Conservation (phyloP, 2,888 invertebrate genomes). For the Coleophora deauratella region DNA sequence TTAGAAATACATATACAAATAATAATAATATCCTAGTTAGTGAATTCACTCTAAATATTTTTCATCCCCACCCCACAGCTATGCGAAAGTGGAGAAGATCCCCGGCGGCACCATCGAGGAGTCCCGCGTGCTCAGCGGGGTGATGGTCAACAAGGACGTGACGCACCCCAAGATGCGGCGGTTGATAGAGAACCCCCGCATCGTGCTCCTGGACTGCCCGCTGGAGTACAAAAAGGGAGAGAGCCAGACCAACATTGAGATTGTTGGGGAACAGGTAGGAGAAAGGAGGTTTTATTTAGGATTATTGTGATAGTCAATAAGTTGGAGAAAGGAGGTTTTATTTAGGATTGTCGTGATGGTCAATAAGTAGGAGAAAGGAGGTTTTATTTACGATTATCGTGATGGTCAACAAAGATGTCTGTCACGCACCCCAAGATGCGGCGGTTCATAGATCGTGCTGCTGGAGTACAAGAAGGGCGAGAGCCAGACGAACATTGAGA, state of each 20-base stretch:
- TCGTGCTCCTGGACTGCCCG: constrained; percentile 94
- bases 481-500: constrained; percentile 98
- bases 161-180: constrained; percentile 98
- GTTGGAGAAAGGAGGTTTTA: no score
- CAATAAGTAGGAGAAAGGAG: no score
- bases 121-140: constrained; percentile 91
- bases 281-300: no score
- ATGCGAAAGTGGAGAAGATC: constrained; percentile 95
- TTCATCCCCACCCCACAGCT: constrained; percentile 56
- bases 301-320: no score
- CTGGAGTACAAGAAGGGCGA: constrained; percentile 99
- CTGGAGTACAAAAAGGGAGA: constrained; percentile 99
- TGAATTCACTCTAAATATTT: not conserved
- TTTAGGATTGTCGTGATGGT: no score
- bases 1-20: no score
- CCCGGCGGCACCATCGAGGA: constrained; percentile 98
- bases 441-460: constrained; percentile 92
- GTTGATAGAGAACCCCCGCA: constrained; percentile 95
- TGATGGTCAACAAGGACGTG: constrained; percentile 99
- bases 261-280: constrained; percentile 86
- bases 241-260: constrained; percentile 98
- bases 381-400: no score
- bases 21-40: no score
- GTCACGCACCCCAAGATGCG: constrained; percentile 98
- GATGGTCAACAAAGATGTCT: constrained; percentile 99